Base-by-base conservation (phyloP, 2,888 invertebrate genomes). In the Chorisops tibialis region DNA sequence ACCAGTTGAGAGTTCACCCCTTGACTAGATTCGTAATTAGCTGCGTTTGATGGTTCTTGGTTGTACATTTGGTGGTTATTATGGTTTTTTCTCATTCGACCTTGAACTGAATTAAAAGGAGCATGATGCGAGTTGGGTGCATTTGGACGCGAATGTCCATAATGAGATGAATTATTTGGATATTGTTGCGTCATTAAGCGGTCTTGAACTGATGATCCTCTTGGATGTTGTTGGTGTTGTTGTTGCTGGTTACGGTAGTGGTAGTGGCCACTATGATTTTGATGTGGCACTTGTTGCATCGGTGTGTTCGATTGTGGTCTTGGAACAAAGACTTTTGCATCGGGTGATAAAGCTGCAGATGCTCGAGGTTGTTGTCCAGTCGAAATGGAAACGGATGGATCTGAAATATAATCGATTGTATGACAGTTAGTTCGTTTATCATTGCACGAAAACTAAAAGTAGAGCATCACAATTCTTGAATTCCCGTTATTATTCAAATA, bases 311-410 rank as follows among this genome's bases (percentile, higher is more conserved):
- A 12, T n/a, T 11, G 38, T 4, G 48, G 14, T 48, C 38, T 48
- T 61, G 73, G 69, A 63, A 70, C 64, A 59, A 70, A 70, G 62
- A 67, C 70, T 39, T 68, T 69, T 54, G 70, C 70, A 49, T 67
- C 63, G n/a, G 68, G 67, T 47, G 69, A 70, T 19, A 70, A 49
- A 35, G 50, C 30, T 30, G 30, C 30, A 5, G 30, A 30, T 30
- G 30, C 30, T 30, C 45, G 43, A 45, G 45, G 11, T 21, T 19
- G 19, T 22, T 47, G 47, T 21, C 22, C 4, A 6, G 9, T 19
- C 12, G 21, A 19, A 47, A 47, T n/a, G 19, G 14, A 19, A 18
- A 14, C n/a, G 39, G 16, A 39, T 11, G n/a, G 16, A 14, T 39
- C 14, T 39, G 2, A 11, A 39, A 39, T 9, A 9, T 6, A 35